Evolutionary conservation across 2,797 vertebrate genomes (phyloP), one percentile per base, ranked within the genome.

Genomic region (Orientallactaga sibirica): DNA sequence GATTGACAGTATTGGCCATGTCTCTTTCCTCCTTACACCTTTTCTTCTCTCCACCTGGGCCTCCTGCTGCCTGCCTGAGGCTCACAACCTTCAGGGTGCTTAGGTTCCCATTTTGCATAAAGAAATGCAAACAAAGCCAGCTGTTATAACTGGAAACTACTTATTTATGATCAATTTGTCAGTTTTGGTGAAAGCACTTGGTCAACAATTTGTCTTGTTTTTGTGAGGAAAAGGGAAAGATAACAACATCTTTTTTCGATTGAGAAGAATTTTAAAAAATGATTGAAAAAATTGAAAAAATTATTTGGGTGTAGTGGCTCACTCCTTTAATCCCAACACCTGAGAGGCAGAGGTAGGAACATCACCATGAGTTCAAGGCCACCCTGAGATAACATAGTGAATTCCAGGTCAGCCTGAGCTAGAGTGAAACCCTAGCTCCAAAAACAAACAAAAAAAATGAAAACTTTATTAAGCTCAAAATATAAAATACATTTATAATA

Each of bases 91-190:
- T 88, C 55, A n/a, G 33, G 20, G 61, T 29, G 10, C 9, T 15
- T 27, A 55, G 58, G 8, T 77, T n/a, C 33, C 70, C 80, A 19
- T 73, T 94, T 68, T 76, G 67, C 22, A 64, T 55, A 70, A 29
- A 33, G 43, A 93, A 92, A 79, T 33, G 25, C 48, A 88, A 91
- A 91, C 87, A 92, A 74, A 94, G 70, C 62, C 91, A 94, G 83
- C 94, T 93, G 77, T 77, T 89, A 14, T 29, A 80, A 43, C 86
- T 86, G 41, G 76, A 73, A 95, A 73, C 68, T 73, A 84, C 41
- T 64, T 12, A 19, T 74, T 81, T 27, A 78, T 62, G 52, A 25
- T 73, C 27, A 83, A 76, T 77, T 77, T 92, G 66, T 78, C 89
- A 92, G 19, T 73, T 86, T 73, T 74, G 52, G 10, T 84, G 64